These are phyloP conservation scores for Aviceda subcristata DNA, from an alignment of 2,113 vertebrate species.

Conservation along the genomic window DNA sequence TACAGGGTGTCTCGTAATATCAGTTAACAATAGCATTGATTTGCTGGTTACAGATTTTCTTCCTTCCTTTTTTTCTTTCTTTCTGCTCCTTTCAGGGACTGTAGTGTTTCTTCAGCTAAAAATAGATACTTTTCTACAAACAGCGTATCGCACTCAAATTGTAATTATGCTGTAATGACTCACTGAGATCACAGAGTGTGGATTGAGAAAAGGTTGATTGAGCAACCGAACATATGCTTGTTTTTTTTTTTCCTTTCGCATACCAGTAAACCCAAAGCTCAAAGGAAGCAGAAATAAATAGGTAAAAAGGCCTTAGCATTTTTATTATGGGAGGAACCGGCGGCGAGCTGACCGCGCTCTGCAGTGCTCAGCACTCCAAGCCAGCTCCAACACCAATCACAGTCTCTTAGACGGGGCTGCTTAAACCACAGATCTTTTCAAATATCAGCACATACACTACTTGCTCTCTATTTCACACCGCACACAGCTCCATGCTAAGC, in stretches of 20 bases:
- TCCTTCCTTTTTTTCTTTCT: neutral
- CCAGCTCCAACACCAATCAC: neutral
- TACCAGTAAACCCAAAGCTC: conserved; percentile 5
- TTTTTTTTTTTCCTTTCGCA: neutral
- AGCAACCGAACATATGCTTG: neutral
- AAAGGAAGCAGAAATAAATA: neutral
- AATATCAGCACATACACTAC: neutral
- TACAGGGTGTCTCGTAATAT: conserved; percentile 50
- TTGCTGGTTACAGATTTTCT: conserved; percentile 34
- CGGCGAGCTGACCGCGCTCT: neutral
- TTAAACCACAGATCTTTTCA: neutral
- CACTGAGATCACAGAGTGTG: conserved; percentile 28
- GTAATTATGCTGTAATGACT: conserved; percentile 61
- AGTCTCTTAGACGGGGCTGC: neutral
- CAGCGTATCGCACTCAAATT: conserved; percentile 16
- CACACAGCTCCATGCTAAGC: neutral
- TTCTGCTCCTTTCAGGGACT: neutral
- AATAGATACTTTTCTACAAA: conserved; percentile 62
- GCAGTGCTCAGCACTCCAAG: neutral
- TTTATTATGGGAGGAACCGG: neutral
- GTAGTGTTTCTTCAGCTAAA: conserved; percentile 53
- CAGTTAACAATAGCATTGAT: conserved; percentile 63
- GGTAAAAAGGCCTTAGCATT: neutral
- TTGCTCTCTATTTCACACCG: conserved; percentile 23
- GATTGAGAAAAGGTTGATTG: conserved; percentile 40